Percentiles rank a stretch among this genome's conserved stretches.
Conservation (phyloP, 2,888 invertebrate species). For the Lasioglossum marginatum region DNA sequence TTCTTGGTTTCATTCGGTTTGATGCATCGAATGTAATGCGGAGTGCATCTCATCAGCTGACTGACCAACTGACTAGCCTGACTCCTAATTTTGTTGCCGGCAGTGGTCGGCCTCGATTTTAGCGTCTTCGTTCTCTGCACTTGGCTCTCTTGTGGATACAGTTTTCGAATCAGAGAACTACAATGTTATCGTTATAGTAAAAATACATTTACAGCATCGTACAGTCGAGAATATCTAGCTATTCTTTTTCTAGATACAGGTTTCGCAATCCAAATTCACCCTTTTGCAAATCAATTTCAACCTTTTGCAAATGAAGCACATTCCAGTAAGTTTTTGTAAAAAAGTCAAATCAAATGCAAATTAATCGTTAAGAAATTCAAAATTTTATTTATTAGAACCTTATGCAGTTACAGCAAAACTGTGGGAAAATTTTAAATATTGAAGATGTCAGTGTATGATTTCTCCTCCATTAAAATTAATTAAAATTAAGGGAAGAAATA, state of each 20-base stretch:
- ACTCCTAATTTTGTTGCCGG: constrained; percentile 88
- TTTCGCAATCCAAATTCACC: no score
- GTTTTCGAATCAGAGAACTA: constrained; percentile 86
- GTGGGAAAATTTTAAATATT: no score
- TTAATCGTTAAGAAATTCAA: no score
- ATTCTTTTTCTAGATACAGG: not conserved
- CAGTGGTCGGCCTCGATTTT: constrained; percentile 88
- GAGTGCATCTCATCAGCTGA: constrained; percentile 88
- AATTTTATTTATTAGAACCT: no score
- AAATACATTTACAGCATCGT: not conserved
- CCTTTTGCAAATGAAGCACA: no score
- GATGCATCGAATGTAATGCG: constrained; percentile 90
- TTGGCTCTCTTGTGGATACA: constrained; percentile 87
- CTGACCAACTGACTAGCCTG: constrained; percentile 89
- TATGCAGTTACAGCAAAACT: no score
- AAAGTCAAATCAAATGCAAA: no score
- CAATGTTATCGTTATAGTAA: not conserved
- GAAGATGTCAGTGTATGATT: no score
- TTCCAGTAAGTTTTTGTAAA: no score
- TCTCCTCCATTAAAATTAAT: no score
- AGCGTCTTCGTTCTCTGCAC: constrained; percentile 81
- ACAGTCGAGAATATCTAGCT: not conserved
- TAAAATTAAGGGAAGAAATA: no score
- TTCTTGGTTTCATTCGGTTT: constrained; percentile 90
- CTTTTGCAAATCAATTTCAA: no score